These are phyloP conservation scores for Drosophila limbata DNA, from an alignment of 2,888 invertebrate genomes.

Conservation along the genomic window DNA sequence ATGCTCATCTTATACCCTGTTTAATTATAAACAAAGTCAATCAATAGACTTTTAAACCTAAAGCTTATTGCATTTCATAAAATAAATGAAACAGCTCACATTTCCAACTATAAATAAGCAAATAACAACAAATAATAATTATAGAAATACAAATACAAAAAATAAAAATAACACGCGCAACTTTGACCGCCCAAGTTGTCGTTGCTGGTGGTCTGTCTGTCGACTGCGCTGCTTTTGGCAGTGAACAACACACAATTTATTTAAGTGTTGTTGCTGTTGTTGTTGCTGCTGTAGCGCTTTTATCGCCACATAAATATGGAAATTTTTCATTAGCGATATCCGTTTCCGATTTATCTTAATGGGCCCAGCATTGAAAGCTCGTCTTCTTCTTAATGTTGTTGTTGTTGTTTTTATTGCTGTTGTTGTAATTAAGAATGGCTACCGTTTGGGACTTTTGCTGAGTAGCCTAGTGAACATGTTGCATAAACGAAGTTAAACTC, in stretches of 20 bases:
- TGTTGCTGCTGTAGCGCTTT: constrained; percentile 36
- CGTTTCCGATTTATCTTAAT: constrained; percentile 82
- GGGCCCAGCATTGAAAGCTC: constrained; percentile 22
- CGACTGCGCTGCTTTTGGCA: constrained; percentile 18
- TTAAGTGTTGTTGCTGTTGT: constrained; percentile 17
- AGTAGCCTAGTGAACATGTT: constrained; percentile 47
- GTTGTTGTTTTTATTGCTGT: constrained; percentile 50
- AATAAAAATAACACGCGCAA: constrained; percentile 27
- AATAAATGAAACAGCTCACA: constrained; percentile 53
- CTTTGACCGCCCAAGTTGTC: constrained; percentile 44
- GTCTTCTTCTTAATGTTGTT: constrained; percentile 40
- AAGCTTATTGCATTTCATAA: constrained; percentile 38
- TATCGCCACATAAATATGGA: constrained; percentile 77
- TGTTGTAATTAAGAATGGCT: constrained; percentile 77
- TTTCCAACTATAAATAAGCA: constrained; percentile 10
- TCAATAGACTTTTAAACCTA: neutral
- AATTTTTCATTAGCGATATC: constrained; percentile 78
- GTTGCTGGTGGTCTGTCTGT: constrained; percentile 38
- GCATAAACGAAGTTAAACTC: constrained; percentile 42
- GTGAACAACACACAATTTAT: constrained; percentile 20
- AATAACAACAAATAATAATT: constrained; percentile 4
- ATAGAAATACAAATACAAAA: constrained; percentile 6
- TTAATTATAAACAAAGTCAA: neutral
- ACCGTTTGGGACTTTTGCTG: constrained; percentile 54
- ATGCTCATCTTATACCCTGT: neutral